These are phyloP conservation scores for Cydia fagiglandana DNA, from an alignment of 1,140 invertebrate genomes.

Conservation along the genomic window DNA sequence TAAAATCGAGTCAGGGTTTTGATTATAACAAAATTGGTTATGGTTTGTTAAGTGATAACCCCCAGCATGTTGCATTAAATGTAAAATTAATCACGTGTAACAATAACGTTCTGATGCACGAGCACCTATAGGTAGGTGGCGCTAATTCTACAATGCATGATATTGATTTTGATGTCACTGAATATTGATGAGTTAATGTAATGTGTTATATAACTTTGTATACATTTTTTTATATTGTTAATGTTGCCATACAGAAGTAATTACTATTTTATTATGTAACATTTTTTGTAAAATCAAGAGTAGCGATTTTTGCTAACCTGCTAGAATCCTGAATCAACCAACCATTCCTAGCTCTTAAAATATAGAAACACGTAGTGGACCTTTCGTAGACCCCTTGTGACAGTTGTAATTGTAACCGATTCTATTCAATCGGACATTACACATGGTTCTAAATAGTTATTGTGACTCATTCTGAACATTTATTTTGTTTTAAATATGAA, in stretches of 20 bases:
- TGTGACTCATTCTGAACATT: not conserved
- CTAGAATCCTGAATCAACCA: not conserved
- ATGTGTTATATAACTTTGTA: constrained; percentile 29
- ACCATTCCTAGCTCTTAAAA: not conserved
- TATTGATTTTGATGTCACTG: constrained; percentile 37
- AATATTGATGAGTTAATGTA: constrained; percentile 18
- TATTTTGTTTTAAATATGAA: not conserved
- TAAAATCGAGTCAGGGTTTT: constrained; percentile 35
- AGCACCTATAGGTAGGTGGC: not conserved
- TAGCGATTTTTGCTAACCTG: not conserved
- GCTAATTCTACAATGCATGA: constrained; percentile 15
- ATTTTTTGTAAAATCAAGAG: not conserved
- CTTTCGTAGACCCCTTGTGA: not conserved
- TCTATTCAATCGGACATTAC: not conserved
- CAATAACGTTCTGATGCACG: constrained; percentile 13
- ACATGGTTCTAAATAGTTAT: not conserved
- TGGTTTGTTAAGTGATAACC: not conserved
- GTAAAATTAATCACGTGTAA: not conserved
- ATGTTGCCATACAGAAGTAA: constrained; percentile 32
- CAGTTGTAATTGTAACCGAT: not conserved
- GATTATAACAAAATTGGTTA: not conserved
- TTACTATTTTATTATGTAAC: not conserved
- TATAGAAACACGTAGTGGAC: constrained; percentile 1
- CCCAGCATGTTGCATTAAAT: constrained; percentile 20
- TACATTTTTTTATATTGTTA: constrained; percentile 28